phyloP scores from a whole-genome alignment of 2,113 vertebrate species.

The Xenus cinereus region DNA sequence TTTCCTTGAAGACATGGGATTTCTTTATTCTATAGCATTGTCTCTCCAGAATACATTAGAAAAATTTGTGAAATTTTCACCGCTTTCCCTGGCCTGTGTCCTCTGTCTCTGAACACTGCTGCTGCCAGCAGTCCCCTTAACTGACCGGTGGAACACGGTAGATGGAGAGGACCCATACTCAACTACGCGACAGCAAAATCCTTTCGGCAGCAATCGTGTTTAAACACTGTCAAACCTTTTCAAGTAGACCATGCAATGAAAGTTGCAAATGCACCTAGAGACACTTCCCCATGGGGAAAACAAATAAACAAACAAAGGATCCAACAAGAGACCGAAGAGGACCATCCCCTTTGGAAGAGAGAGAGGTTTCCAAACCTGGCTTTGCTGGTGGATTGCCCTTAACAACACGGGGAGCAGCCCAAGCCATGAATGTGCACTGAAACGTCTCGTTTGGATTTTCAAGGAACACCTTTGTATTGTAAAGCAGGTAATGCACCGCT shows the following conservation, averaged over 20 bases:
- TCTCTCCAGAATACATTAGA: neutral
- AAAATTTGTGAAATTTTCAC: neutral
- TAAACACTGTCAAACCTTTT: neutral
- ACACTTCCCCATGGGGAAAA: accelerated
- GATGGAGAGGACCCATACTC: neutral
- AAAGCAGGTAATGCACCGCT: accelerated
- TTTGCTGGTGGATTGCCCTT: neutral
- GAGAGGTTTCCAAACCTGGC: neutral
- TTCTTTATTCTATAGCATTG: neutral
- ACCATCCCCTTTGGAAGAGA: neutral
- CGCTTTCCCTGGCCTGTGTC: neutral
- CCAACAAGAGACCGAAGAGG: neutral
- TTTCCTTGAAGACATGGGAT: neutral
- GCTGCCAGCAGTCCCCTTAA: neutral
- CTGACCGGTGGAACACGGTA: neutral
- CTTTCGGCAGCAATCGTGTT: neutral
- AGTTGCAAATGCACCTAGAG: neutral
- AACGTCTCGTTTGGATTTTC: neutral
- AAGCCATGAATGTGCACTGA: accelerated
- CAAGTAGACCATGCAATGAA: neutral
- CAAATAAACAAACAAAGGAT: neutral
- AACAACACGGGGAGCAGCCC: no score
- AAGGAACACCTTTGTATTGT: neutral
- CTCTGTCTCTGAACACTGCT: no score
- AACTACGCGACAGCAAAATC: accelerated